Evolutionary conservation across 2,113 vertebrate genomes (phyloP).

Genomic region (Colaptes auratus): DNA sequence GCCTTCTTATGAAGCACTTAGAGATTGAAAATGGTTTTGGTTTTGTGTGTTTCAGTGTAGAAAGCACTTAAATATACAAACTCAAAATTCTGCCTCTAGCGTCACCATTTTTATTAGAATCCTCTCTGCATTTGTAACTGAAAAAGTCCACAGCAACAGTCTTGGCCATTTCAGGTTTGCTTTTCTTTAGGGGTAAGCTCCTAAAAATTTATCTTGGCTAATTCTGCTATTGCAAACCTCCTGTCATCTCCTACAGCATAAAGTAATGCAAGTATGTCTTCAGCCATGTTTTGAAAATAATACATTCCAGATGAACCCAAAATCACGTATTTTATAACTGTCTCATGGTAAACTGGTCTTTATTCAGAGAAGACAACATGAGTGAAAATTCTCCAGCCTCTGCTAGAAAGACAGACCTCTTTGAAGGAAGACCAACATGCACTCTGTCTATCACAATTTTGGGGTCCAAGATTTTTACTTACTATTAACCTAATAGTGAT

Average conservation of each 20-base stretch:
- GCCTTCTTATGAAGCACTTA: conserved; percentile 38
- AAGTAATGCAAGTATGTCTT: background rate
- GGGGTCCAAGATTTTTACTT: background rate
- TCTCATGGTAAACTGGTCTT: background rate
- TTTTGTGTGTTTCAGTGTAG: conserved; percentile 23
- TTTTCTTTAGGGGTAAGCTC: background rate
- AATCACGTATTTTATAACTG: background rate
- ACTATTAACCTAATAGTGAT: background rate
- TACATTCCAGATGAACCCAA: background rate
- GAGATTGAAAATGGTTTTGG: conserved; percentile 32
- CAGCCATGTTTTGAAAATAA: background rate
- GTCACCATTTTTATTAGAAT: background rate
- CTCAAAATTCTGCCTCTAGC: background rate
- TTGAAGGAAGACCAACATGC: background rate
- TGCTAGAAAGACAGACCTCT: background rate
- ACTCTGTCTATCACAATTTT: background rate
- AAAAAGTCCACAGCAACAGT: background rate
- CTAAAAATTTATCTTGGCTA: background rate
- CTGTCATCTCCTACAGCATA: accelerated
- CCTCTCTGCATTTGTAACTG: background rate
- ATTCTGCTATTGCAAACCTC: background rate
- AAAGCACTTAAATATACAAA: conserved; percentile 19
- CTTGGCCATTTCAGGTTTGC: background rate
- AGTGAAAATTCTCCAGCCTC: background rate
- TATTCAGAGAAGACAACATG: background rate